Evolutionary conservation across 2,797 vertebrate genomes (phyloP), one percentile per base, ranked within the genome.

Genomic region (Sciurus vulgaris): DNA sequence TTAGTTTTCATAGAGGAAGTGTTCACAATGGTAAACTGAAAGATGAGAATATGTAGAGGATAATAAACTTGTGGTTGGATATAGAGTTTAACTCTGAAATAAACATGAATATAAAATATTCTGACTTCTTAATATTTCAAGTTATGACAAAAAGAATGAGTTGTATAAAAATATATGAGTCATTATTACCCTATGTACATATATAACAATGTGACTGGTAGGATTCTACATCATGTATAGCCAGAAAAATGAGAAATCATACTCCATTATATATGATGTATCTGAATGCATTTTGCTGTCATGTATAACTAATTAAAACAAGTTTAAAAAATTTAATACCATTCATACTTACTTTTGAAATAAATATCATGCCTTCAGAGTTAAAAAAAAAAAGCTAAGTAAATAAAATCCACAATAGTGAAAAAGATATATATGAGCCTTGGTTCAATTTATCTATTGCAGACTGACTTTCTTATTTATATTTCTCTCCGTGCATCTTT

Each of bases 41-140:
- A 95, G 35, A 51, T 63, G 28, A 83, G 54, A 86, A 51, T 51
- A 78, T 51, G 28, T 2, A 28, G 30, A 76, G 67, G 84, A 77
- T 79, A 91, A 47, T 35, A 83, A 47, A 12, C 76, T 92, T 72
- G 30, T 72, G 72, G 15, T 51, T 86, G 20, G 30, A 18, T 33
- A 70, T 59, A 76, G 0, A n/a, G 2, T 65, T 54, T 35, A 65
- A 63, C 17, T 91, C 47, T 73, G 67, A 93, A 86, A 84, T 72
- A 28, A 87, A n/a, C 49, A 47, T 69, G 12, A 73, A 4, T 84
- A 81, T 85, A 96, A 87, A 91, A 35, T 77, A 86, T 70, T 86
- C 88, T 56, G 44, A 73, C 12, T 83, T 70, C 49, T 17, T 33
- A 74, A 35, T 78, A 17, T 78, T 92, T 78, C 78, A 90, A 88